Conservation (phyloP, 1,140 invertebrate genomes). For the Oryzaephilus surinamensis region DNA sequence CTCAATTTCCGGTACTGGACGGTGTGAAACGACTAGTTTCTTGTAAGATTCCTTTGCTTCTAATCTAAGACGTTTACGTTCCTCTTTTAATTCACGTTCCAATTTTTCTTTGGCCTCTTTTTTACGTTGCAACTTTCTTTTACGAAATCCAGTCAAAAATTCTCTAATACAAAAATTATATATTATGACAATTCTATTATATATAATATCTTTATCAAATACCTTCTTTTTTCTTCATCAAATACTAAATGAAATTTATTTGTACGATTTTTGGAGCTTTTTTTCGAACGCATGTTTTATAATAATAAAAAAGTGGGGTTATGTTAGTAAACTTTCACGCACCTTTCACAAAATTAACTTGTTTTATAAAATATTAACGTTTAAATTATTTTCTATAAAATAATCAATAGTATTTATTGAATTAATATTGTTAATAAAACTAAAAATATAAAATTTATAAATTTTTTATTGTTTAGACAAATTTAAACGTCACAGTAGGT, state of each 20-base stretch:
- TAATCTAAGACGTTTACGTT: conserved; percentile 58
- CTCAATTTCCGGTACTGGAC: conserved; percentile 54
- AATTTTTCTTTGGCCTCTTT: conserved; percentile 59
- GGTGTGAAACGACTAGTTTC: conserved; percentile 49
- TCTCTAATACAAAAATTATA: conserved; percentile 40
- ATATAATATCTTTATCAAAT: conserved; percentile 2
- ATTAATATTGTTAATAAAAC: too few relatives aligned
- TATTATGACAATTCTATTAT: conserved; percentile 7
- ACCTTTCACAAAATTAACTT: conserved; percentile 9
- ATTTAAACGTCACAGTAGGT: too few relatives aligned
- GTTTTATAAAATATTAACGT: too few relatives aligned
- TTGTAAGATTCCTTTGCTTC: conserved; percentile 58
- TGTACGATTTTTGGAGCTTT: conserved; percentile 27
- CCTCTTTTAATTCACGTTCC: conserved; percentile 57
- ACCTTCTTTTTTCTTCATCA: conserved; percentile 50
- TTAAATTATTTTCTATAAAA: too few relatives aligned
- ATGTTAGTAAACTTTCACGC: conserved; percentile 3
- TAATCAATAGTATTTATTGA: too few relatives aligned
- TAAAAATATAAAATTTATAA: too few relatives aligned
- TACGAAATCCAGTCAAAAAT: conserved; percentile 65
- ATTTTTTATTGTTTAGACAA: too few relatives aligned
- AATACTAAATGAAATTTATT: conserved; percentile 49
- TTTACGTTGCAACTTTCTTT: conserved; percentile 60
- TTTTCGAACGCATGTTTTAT: conserved; percentile 12
- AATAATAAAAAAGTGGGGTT: not conserved